Conservation (phyloP, 2,888 invertebrate species). For the Lucinisca nassula region DNA sequence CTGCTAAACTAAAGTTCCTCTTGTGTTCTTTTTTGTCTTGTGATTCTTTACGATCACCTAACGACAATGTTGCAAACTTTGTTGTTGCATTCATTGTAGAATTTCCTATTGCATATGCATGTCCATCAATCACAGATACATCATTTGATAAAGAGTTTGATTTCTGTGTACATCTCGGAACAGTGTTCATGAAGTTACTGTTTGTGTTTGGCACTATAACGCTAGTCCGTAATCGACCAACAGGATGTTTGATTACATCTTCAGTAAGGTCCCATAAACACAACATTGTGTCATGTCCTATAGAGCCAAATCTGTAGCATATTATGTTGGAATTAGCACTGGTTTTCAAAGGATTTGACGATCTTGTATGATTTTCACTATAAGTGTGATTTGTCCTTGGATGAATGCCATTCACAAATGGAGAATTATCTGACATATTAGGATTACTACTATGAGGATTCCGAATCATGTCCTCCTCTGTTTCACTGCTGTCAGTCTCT, state of each 20-base stretch:
- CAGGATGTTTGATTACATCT: conserved; percentile 95
- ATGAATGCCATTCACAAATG: conserved; percentile 65
- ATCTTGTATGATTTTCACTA: conserved; percentile 47
- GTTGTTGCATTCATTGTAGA: conserved; percentile 81
- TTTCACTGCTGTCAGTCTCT: conserved; percentile 88
- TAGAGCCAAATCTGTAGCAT: conserved; percentile 96
- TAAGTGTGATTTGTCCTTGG: conserved; percentile 55
- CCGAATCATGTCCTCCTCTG: conserved; percentile 82
- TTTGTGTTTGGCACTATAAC: conserved; percentile 76
- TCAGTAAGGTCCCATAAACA: conserved; percentile 99
- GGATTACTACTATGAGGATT: conserved; percentile 13
- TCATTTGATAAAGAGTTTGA: conserved; percentile 79
- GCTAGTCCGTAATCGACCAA: conserved; percentile 87
- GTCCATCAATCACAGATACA: conserved; percentile 78
- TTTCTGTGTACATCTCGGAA: conserved; percentile 82
- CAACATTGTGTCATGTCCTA: conserved; percentile 99
- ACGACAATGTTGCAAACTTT: conserved; percentile 87
- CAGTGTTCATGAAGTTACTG: conserved; percentile 62
- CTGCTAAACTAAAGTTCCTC: conserved; percentile 91
- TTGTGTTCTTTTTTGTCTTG: conserved; percentile 90
- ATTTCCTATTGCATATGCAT: conserved; percentile 78
- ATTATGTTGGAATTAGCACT: conserved; percentile 83
- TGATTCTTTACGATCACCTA: conserved; percentile 86
- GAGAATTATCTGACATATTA: conserved; percentile 36
- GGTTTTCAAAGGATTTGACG: conserved; percentile 41